Conservation (phyloP, 2,888 invertebrate genomes). For the Drosophila nr. perissopoda region DNA sequence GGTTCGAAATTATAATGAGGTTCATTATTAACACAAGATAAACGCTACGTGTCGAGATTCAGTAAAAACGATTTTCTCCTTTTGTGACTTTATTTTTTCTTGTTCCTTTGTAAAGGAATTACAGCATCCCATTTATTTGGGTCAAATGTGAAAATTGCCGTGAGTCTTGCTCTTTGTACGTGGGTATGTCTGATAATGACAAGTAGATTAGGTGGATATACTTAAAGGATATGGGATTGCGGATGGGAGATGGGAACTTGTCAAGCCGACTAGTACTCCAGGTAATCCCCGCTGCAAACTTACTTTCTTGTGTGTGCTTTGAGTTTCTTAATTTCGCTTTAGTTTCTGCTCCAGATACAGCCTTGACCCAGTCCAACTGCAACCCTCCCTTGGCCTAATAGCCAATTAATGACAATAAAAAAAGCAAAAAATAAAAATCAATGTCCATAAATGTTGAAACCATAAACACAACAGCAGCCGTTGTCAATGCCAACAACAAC, state of each 20-base stretch:
- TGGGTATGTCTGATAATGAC: constrained; percentile 30
- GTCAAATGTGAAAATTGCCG: constrained; percentile 41
- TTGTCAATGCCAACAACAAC: neutral
- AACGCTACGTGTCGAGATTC: constrained; percentile 60
- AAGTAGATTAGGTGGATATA: constrained; percentile 40
- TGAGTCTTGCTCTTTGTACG: constrained; percentile 3
- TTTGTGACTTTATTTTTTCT: constrained; percentile 13
- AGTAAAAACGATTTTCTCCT: constrained; percentile 14
- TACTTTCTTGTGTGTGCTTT: neutral
- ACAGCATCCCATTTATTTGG: constrained; percentile 20
- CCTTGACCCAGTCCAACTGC: constrained; percentile 35
- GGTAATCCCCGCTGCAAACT: neutral
- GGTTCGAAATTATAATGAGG: constrained; percentile 67
- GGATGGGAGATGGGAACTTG: neutral
- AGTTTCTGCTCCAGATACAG: neutral
- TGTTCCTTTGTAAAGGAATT: constrained; percentile 1
- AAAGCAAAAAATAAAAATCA: constrained; percentile 8
- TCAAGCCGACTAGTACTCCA: neutral
- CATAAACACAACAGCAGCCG: constrained; percentile 53
- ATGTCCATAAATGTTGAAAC: constrained; percentile 45
- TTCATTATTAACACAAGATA: constrained; percentile 68
- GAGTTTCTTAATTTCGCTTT: neutral
- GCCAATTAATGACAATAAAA: constrained; percentile 58
- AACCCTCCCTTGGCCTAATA: constrained; percentile 36
- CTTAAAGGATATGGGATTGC: neutral